Evolutionary conservation across 2,113 vertebrate genomes (phyloP), one percentile per base, ranked within the genome.

Genomic region (Lethenteron camtschaticum): DNA sequence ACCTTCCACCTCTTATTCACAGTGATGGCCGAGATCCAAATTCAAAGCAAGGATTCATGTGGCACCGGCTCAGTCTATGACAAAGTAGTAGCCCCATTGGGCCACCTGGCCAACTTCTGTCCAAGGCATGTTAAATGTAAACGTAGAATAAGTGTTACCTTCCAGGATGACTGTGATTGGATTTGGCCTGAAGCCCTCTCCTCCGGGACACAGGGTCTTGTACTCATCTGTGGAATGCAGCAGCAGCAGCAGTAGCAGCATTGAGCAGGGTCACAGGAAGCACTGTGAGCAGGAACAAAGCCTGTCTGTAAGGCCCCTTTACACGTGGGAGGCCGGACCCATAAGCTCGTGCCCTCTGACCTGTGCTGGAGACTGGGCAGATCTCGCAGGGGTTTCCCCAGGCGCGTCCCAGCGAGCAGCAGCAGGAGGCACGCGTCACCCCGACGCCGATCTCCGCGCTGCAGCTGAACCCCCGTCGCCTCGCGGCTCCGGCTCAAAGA

Each of bases 301-400:
- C 41, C 41, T 41, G 41, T 41, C 41, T 41, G 41, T 41, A 41
- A 41, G 41, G 41, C 41, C 41, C 41, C 41, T 41, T 41, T 41
- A 41, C 41, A 41, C 41, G 41, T 41, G 41, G 41, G 41, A 41
- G 41, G 41, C 41, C 41, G 41, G 41, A 41, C 41, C 41, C 41
- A 41, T 41, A 6, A 41, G 41, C 41, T 41, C 41, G 41, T 41
- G 41, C 4, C 41, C 41, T 41, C 85, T 85, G 79, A 89, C 86
- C 83, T 78, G 81, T 84, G 70, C 87, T 88, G 73, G 85, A 77
- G 72, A 78, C 74, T 2, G 85, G 83, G 70, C 86, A 88, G 0
- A 76, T 82, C 78, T 88, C 85, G 18, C 86, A 88, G 58, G 84
- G 85, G 72, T 82, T 86, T 57, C 85, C 85, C 86, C 86, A 89